Percentiles rank a stretch among this genome's conserved stretches.
phyloP scores from a whole-genome alignment of 2,888 invertebrate species.

The Cheilosia pagana region DNA sequence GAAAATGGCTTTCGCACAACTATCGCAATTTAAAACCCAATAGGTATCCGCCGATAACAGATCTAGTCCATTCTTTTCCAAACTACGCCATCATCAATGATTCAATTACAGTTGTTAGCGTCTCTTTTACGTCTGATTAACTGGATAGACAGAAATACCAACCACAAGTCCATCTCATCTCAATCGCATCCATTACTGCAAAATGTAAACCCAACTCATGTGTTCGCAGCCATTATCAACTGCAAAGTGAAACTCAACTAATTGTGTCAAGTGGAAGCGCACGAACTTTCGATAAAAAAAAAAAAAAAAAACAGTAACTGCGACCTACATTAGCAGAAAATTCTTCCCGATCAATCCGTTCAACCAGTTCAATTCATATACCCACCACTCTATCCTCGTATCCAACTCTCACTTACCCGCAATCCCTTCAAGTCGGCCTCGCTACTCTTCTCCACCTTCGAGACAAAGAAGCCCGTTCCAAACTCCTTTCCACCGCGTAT shows the following conservation, averaged over 20 bases:
- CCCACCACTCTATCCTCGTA: conserved; percentile 15
- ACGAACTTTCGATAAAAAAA: conserved; percentile 59
- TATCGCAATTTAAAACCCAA: no score
- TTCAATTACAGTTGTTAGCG: no score
- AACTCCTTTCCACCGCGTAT: conserved; percentile 95
- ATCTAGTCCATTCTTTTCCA: no score
- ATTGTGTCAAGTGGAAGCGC: conserved; percentile 71
- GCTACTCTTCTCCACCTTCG: conserved; percentile 93
- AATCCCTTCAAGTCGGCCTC: conserved; percentile 94
- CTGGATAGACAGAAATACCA: background rate
- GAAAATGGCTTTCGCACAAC: no score
- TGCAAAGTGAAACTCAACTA: conserved; percentile 69
- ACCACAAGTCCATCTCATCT: conserved; percentile 36
- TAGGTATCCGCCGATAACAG: no score
- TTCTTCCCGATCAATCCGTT: conserved; percentile 57
- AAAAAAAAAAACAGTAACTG: conserved; percentile 16
- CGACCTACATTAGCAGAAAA: conserved; percentile 59
- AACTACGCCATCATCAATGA: no score
- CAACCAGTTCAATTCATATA: conserved; percentile 43
- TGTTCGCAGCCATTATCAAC: background rate
- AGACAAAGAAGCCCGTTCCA: conserved; percentile 96
- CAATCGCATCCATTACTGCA: conserved; percentile 9
- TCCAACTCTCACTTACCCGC: conserved; percentile 86
- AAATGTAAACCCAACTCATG: background rate
- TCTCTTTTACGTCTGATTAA: background rate